Base-by-base conservation (phyloP, 2,113 vertebrate species). In the Eublepharis macularius region DNA sequence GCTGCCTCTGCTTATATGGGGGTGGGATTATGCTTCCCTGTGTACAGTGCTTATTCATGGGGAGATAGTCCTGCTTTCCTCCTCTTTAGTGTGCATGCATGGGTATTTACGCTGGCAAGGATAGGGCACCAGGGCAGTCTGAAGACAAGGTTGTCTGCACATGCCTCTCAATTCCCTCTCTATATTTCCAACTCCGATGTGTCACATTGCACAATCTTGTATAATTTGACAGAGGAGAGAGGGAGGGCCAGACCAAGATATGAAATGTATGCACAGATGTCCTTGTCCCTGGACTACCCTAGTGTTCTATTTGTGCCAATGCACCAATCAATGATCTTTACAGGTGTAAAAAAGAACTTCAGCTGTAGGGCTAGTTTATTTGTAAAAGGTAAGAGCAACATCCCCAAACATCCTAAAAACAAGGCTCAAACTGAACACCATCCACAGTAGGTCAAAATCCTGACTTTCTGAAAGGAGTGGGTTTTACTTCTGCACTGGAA, bases 301-400 rank as follows among this genome's bases (percentile, higher is more conserved):
- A 10, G 36, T 57, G 9, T 51, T 51, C 49, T 51, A 51, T 13
- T 13, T 51, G 3, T 21, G 54, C 6, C 4, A 57, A 21, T 57
- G 54, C 21, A 3, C 54, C 54, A 57, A n/a, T 74, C 47, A 68
- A 49, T 73, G 11, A 0, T 0, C 29, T 65, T 87, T 86, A 73
- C 63, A 47, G 19, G 51, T 68, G 6, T 29, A 85, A 66, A 87
- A 74, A 32, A 41, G 45, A 72, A 24, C 41, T 76, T 90, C 76
- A 82, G 0, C 34, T 70, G 80, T 1, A 0, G 73, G 9, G 26
- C 83, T 83, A 16, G 54, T 34, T 60, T 57, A 36, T 39, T 34
- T 57, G 21, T 77, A 36, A 77, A 77, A 39, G 24, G n/a, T 5
- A 6, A 3, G 43, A 29, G 3, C 4, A 14, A 45, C 47, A 17